phyloP scores from a whole-genome alignment of 2,113 vertebrate genomes.

The Bos javanicus region DNA sequence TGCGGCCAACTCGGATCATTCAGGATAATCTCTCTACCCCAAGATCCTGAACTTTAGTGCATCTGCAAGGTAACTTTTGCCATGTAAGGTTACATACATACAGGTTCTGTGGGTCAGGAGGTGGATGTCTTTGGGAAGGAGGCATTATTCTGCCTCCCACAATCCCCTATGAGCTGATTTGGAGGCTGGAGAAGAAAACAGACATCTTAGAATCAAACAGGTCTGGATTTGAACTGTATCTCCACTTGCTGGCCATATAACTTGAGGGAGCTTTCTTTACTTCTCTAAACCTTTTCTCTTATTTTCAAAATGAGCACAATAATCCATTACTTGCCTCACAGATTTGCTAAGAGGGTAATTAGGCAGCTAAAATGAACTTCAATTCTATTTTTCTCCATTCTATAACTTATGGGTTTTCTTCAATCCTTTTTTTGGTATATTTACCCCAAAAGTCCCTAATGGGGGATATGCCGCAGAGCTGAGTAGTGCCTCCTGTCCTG shows the following conservation, averaged over 20 bases:
- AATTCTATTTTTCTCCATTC: background rate
- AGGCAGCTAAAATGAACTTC: background rate
- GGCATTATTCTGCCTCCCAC: background rate
- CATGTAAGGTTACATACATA: fast-evolving
- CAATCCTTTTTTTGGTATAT: background rate
- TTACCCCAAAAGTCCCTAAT: background rate
- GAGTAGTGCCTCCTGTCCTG: background rate
- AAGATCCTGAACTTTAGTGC: too few species aligned
- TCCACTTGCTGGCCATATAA: background rate
- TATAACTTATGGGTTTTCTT: background rate
- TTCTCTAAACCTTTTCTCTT: background rate
- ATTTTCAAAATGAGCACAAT: background rate
- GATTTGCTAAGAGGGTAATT: too few species aligned
- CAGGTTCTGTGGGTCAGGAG: background rate
- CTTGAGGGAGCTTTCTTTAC: background rate
- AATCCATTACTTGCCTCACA: background rate
- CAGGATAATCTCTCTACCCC: background rate
- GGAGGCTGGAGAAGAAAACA: background rate
- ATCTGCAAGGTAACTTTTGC: background rate
- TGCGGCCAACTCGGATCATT: background rate
- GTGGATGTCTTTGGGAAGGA: background rate
- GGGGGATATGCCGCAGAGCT: background rate
- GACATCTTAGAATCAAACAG: background rate
- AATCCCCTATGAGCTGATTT: background rate
- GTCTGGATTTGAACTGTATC: background rate